Conservation (phyloP, 2,113 vertebrate species). For the Lamprologus tigripictilis region DNA sequence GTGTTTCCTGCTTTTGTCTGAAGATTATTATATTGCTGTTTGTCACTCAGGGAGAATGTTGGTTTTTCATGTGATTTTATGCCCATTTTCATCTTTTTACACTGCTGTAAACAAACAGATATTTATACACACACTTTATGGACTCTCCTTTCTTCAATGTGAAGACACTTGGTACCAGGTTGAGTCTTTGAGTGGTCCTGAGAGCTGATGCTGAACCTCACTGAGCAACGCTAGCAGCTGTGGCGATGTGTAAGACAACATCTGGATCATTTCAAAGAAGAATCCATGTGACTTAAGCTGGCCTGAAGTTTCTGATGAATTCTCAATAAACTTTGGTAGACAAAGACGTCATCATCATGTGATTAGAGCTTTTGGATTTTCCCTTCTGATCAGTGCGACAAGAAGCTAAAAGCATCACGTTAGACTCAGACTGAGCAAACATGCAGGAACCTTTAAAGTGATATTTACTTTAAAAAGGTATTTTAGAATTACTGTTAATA, state of each 20-base stretch:
- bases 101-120: background rate
- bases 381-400: background rate
- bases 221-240: background rate
- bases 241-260: background rate
- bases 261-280: background rate
- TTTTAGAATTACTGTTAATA: background rate
- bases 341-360: background rate
- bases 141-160: background rate
- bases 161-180: background rate
- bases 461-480: background rate
- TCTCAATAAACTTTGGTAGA: background rate
- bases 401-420: accelerated
- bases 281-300: accelerated
- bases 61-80: background rate
- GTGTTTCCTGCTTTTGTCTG: background rate
- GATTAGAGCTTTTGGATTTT: background rate
- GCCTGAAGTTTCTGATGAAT: background rate
- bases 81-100: background rate
- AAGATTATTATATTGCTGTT: background rate
- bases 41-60: background rate
- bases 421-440: background rate
- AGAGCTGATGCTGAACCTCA: background rate
- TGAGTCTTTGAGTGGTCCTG: background rate
- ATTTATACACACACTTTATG: background rate
- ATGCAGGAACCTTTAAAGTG: background rate